Conservation (phyloP, 2,888 invertebrate genomes). For the Dryomyza anilis region DNA sequence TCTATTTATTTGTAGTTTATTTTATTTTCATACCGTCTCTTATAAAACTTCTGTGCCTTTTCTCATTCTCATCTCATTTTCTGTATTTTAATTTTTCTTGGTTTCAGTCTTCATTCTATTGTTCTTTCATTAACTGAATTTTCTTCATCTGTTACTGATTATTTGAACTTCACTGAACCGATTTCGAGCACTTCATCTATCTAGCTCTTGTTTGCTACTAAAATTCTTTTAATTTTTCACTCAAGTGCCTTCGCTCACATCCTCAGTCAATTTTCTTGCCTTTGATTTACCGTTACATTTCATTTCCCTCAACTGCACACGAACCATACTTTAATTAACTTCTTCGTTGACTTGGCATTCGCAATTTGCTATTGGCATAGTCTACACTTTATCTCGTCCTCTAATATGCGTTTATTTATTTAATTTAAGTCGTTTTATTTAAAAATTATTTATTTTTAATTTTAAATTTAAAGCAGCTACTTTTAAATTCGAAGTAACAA, state of each 20-base stretch:
- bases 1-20: too few species aligned
- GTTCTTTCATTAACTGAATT: too few species aligned
- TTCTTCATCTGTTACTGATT: background rate
- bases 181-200: background rate
- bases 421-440: too few species aligned
- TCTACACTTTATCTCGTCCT: too few species aligned
- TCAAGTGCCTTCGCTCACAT: too few species aligned
- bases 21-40: too few species aligned
- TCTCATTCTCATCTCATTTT: background rate
- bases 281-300: background rate
- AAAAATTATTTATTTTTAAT: too few species aligned
- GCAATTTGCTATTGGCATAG: too few species aligned
- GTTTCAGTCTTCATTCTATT: background rate
- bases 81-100: background rate
- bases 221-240: background rate
- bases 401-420: too few species aligned
- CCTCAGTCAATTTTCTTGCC: background rate
- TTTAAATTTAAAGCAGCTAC: too few species aligned
- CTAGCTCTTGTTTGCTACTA: background rate
- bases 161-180: constrained; percentile 9
- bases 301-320: background rate
- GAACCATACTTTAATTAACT: background rate
- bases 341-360: background rate
- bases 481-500: too few species aligned
- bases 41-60: background rate